Evolutionary conservation across 2,797 vertebrate species (phyloP), one percentile per base, ranked within the genome.

Genomic region (Danio albolineatus): DNA sequence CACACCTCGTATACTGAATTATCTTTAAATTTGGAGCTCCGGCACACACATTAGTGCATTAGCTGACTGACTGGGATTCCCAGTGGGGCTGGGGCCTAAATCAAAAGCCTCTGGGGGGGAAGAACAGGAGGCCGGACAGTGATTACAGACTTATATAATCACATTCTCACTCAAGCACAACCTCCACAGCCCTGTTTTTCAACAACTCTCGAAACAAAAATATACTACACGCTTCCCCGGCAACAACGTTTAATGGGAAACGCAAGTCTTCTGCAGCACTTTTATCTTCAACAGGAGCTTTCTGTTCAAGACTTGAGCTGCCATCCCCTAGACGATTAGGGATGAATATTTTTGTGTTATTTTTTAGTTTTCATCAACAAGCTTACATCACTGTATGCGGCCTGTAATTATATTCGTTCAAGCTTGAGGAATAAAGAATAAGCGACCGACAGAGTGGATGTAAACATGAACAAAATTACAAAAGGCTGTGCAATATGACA

Each of bases 121-220:
- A 19, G 62, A 76, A 76, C 78, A 79, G 43, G 46, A 73, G 44
- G 41, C 44, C 36, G 60, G 73, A 76, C 53, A 73, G 49, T 21
- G 71, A 80, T 46, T 56, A 73, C 78, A 76, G 41, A 78, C 73
- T 75, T 46, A 56, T 38, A 74, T 61, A 82, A 79, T 49, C 48
- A 62, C 4, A 60, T 41, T 73, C 41, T 51, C 17, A 79, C 41
- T 65, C 39, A 65, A 79, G 60, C 70, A 79, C 48, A 79, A 73
- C 60, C 49, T 65, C 41, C 49, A 64, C 60, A 13, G 60, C 39
- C 41, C 69, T 0, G 16, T 56, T 78, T n/a, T 77, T 73, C 49
- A 28, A 64, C 39, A 73, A 73, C 49, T 73, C 56, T 61, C 14
- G 17, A 78, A 71, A 61, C 10, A 16, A 61, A 73, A 79, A 72